A percentile compares a stretch with the other conserved stretches of the same genome.
phyloP scores from a whole-genome alignment of 2,797 vertebrate genomes.

The Iguana delicatissima region DNA sequence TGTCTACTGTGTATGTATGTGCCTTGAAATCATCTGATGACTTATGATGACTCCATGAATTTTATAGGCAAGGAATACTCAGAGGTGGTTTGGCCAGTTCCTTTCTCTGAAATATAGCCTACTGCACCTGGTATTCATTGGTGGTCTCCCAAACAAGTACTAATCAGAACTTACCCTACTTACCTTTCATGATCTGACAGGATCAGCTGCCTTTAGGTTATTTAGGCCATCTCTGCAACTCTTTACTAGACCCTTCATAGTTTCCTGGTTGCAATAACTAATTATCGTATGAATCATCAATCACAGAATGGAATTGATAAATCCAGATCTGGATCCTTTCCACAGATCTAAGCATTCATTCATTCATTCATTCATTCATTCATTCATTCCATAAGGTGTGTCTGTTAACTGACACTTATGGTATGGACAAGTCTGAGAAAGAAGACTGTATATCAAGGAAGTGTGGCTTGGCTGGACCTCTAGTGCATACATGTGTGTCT shows the following conservation, averaged over 20 bases:
- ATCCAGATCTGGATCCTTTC: not conserved
- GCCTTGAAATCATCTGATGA: too few relatives aligned
- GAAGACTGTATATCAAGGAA: not conserved
- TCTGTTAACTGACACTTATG: slow-evolving; percentile 5
- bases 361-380: too few relatives aligned
- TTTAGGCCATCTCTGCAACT: not conserved
- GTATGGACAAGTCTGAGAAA: slow-evolving; percentile 3
- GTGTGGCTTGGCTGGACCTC: slow-evolving; percentile 41
- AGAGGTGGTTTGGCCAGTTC: not conserved
- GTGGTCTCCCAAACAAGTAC: too few relatives aligned
- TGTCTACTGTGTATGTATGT: too few relatives aligned
- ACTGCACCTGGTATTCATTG: too few relatives aligned
- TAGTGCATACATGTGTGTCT: not conserved
- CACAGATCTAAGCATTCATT: not conserved
- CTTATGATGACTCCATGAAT: too few relatives aligned
- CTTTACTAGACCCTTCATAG: too few relatives aligned
- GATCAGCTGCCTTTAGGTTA: too few relatives aligned
- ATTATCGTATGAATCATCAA: not conserved
- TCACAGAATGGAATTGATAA: not conserved
- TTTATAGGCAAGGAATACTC: too few relatives aligned
- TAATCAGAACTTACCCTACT: too few relatives aligned
- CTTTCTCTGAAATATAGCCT: too few relatives aligned
- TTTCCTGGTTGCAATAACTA: not conserved
- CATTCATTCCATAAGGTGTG: not conserved
- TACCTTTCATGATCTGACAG: too few relatives aligned